phyloP scores from a whole-genome alignment of 2,888 invertebrate genomes.

The Tipula helvola region DNA sequence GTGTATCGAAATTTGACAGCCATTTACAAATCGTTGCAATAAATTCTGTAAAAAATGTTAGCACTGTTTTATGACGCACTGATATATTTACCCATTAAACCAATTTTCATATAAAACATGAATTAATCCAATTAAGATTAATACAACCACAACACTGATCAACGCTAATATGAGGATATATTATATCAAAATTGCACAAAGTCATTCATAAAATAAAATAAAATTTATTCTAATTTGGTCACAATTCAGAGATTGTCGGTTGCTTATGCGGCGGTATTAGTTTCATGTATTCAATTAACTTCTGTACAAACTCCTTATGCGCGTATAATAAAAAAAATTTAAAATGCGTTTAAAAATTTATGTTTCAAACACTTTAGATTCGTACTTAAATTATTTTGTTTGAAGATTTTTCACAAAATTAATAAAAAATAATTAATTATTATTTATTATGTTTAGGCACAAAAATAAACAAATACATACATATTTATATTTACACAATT shows the following conservation, averaged over 20 bases:
- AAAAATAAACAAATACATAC: no score
- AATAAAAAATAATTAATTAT: neutral
- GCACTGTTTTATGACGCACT: no score
- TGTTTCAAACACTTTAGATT: neutral
- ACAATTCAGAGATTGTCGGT: neutral
- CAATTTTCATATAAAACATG: neutral
- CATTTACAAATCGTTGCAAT: no score
- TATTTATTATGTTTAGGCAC: neutral
- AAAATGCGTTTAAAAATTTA: neutral
- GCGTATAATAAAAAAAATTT: neutral
- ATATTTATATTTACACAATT: no score
- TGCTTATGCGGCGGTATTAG: neutral
- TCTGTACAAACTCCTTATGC: neutral
- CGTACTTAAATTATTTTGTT: neutral
- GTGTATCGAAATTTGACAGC: no score
- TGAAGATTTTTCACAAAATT: neutral
- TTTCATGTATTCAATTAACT: neutral
- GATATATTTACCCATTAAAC: no score
- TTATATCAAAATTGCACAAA: neutral
- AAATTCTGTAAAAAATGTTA: no score
- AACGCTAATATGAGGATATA: neutral
- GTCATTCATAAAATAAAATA: neutral
- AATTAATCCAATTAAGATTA: neutral
- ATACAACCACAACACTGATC: neutral
- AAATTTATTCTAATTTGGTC: neutral